phyloP scores from a whole-genome alignment of 23 tunicate species.

The Trididemnum clinides region DNA sequence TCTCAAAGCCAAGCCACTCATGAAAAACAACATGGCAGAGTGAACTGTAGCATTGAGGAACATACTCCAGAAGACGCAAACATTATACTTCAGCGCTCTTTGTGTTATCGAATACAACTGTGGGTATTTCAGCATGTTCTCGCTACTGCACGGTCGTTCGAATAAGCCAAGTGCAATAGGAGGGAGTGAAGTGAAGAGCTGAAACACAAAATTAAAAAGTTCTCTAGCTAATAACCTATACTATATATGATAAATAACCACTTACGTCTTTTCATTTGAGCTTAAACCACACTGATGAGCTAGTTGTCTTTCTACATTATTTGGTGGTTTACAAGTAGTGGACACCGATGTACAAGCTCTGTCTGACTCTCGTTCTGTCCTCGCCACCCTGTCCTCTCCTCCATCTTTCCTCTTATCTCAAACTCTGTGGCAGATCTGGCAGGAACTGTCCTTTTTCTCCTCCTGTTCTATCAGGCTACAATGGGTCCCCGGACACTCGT shows the following conservation, averaged over 20 bases:
- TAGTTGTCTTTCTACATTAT: no score
- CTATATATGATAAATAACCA: neutral
- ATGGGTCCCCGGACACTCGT: no score
- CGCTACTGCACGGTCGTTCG: slow-evolving; percentile 88
- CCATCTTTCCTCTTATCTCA: no score
- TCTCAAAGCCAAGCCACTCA: slow-evolving; percentile 41
- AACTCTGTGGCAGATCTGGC: no score
- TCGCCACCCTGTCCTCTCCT: no score
- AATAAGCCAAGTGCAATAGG: slow-evolving; percentile 89
- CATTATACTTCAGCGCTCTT: slow-evolving; percentile 81
- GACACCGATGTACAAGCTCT: no score
- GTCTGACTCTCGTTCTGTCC: no score
- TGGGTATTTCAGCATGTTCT: slow-evolving; percentile 86
- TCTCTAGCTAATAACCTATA: no score
- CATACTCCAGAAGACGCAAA: slow-evolving; percentile 97
- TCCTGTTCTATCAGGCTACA: no score
- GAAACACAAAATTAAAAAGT: neutral
- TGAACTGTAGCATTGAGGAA: slow-evolving; percentile 88
- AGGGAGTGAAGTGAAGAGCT: slow-evolving; percentile 96
- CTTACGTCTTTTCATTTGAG: neutral
- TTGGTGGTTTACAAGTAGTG: no score
- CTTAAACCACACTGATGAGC: neutral
- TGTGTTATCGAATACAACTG: slow-evolving; percentile 86
- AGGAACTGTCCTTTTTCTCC: no score
- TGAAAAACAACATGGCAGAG: slow-evolving; percentile 75